Conservation (phyloP, 1,140 invertebrate genomes). For the Anadara kagoshimensis region DNA sequence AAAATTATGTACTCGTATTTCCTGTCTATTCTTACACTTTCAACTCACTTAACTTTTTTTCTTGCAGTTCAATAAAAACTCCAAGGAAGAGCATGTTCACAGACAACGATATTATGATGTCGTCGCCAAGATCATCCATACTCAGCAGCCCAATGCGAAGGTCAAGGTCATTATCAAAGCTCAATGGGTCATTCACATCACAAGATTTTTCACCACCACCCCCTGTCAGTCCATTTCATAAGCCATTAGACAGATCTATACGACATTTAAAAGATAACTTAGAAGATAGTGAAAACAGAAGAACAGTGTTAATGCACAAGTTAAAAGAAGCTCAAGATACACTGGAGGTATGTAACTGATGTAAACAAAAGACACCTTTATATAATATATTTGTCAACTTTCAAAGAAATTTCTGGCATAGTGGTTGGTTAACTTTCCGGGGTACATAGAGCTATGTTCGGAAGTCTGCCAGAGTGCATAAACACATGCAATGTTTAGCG, state of each 20-base stretch:
- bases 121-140: constrained; percentile 26
- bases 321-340: constrained; percentile 71
- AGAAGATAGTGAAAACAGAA: constrained; percentile 65
- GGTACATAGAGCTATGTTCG: too few relatives aligned
- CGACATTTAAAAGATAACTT: constrained; percentile 52
- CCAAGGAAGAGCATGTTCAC: constrained; percentile 50
- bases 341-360: constrained; percentile 45
- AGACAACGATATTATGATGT: constrained; percentile 51
- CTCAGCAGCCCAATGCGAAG: constrained; percentile 35
- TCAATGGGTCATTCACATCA: constrained; percentile 45
- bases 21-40: background rate
- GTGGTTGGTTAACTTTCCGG: too few relatives aligned
- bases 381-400: too few relatives aligned
- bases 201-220: constrained; percentile 37
- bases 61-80: background rate
- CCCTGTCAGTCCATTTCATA: constrained; percentile 9
- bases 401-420: too few relatives aligned
- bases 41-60: background rate
- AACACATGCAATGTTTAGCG: too few relatives aligned
- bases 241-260: constrained; percentile 39
- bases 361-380: background rate
- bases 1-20: background rate
- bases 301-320: constrained; percentile 63
- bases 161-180: constrained; percentile 53
- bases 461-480: too few relatives aligned